phyloP scores from a whole-genome alignment of 2,797 vertebrate species.

The Premnoplex brunnescens region DNA sequence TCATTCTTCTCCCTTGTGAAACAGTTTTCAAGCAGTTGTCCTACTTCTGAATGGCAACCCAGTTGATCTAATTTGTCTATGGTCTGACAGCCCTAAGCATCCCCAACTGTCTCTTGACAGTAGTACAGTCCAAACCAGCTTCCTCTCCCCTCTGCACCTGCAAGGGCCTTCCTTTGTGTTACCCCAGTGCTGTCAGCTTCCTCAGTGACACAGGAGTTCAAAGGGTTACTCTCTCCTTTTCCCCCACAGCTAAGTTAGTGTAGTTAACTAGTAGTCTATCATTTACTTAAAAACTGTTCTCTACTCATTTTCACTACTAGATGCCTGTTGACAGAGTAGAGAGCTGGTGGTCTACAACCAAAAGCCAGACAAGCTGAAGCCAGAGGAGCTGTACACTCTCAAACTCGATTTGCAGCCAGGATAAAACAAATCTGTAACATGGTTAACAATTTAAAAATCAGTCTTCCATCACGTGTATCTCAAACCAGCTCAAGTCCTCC shows the following conservation, averaged over 20 bases:
- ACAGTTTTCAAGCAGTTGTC: neutral
- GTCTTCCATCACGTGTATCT: neutral
- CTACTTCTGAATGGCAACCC: neutral
- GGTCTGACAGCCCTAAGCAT: neutral
- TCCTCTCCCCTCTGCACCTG: neutral
- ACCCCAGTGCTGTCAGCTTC: neutral
- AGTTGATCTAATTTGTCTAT: neutral
- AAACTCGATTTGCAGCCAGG: neutral
- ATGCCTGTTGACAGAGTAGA: neutral
- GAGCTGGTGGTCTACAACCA: neutral
- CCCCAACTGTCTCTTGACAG: neutral
- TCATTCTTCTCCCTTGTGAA: neutral
- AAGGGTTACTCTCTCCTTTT: neutral
- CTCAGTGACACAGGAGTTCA: neutral
- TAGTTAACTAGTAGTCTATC: neutral
- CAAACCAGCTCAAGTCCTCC: neutral
- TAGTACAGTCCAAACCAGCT: neutral
- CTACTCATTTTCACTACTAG: neutral
- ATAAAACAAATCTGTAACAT: neutral
- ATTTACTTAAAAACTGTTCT: neutral
- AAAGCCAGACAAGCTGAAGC: neutral
- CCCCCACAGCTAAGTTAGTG: neutral
- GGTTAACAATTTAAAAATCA: neutral
- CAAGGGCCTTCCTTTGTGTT: rapidly evolving
- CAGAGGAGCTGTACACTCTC: neutral